Evolutionary conservation across 2,888 invertebrate species (phyloP).

Genomic region (Epirrhoe alternata): DNA sequence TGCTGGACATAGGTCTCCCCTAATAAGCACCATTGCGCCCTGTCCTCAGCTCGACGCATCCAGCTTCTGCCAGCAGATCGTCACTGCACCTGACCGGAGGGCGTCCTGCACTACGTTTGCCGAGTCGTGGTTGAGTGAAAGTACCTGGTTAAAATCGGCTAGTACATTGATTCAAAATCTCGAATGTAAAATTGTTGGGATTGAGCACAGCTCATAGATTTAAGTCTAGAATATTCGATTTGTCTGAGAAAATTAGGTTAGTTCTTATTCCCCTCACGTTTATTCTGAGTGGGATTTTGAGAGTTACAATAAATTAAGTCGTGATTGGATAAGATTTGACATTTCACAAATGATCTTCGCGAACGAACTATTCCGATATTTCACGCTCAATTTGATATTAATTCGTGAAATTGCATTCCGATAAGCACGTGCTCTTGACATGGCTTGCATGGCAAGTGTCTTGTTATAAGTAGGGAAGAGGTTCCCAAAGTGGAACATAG

Average conservation of each 20-base stretch:
- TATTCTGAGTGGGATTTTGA: background rate
- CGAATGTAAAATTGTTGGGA: too few relatives aligned
- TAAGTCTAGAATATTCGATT: background rate
- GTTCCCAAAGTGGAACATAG: background rate
- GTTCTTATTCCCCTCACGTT: background rate
- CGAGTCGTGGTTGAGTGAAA: too few relatives aligned
- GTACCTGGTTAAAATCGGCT: too few relatives aligned
- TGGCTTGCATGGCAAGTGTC: constrained; percentile 9
- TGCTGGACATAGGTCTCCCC: too few relatives aligned
- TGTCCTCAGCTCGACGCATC: too few relatives aligned
- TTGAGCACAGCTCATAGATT: background rate
- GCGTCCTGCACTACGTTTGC: too few relatives aligned
- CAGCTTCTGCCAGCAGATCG: too few relatives aligned
- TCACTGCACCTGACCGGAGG: too few relatives aligned
- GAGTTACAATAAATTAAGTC: background rate
- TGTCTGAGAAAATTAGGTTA: background rate
- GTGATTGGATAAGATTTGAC: constrained; percentile 1
- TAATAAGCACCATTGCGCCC: too few relatives aligned
- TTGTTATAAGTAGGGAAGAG: background rate
- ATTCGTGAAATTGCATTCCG: background rate
- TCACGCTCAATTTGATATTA: constrained; percentile 9
- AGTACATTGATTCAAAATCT: too few relatives aligned
- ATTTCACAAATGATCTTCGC: background rate
- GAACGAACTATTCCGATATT: background rate
- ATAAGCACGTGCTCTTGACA: constrained; percentile 1